Base-by-base conservation (phyloP, 2,113 vertebrate genomes). In the Nycticryphes semicollaris region DNA sequence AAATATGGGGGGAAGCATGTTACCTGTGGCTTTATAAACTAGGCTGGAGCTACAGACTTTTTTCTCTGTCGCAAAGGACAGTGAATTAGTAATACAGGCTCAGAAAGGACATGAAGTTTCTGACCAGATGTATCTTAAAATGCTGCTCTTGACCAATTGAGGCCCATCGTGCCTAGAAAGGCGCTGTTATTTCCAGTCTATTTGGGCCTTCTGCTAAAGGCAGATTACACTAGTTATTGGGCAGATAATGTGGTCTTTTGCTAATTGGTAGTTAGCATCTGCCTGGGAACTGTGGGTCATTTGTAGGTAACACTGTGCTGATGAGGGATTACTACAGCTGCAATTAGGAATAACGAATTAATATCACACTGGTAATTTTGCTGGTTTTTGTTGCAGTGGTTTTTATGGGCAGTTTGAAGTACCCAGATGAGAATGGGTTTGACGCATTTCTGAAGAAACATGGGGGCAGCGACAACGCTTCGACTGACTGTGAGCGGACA, bases 361-460 rank as follows among this genome's bases (percentile, higher is more conserved):
- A 21, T 66, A 78, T 17, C 17, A 11, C 14, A 12, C 35, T 37
- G 35, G 24, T 77, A 6, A 95, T 51, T 87, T 39, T 93, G 70
- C 51, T 96, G 68, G n/a, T 88, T 57, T 97, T 88, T 93, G 17
- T 86, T 84, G 60, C 97, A 99, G 99, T 99, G 99, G 99, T 99
- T 86, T 99, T 99, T 59, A 99, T 99, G 99, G 99, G 99, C 94
- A 99, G 99, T 95, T 98, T 99, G 97, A 99, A 99, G 95, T 99
- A 99, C 83, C 99, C 99, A 0, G 99, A 98, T 63, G 99, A 99
- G 95, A 99, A 99, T 28, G 99, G 99, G 35, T 99, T 99, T 28
- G 99, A 99, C 37, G 99, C 98, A 0, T 99, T 99, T 96, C 98
- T 99, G 84, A 99, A 99, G 98, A 99, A 99, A 30, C 99, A 99